These are phyloP conservation scores for Lissonota sp. DNA, from an alignment of 2,888 invertebrate species.

Conservation along the genomic window DNA sequence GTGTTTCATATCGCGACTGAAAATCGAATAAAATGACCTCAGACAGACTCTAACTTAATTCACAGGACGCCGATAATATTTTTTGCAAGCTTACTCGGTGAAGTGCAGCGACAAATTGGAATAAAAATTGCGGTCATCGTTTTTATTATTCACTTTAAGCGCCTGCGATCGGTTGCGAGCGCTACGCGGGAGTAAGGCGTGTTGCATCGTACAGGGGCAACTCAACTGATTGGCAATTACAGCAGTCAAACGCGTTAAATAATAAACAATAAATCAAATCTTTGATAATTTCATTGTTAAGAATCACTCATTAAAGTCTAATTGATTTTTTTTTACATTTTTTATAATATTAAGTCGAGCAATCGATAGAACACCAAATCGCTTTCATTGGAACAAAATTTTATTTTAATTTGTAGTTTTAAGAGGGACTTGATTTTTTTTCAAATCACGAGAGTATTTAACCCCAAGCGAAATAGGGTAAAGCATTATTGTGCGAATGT, in stretches of 20 bases:
- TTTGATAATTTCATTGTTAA: no score
- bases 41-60: not conserved
- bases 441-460: slow-evolving; percentile 20
- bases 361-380: no score
- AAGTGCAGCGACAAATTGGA: not conserved
- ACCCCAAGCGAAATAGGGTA: slow-evolving; percentile 49
- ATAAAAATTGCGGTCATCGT: not conserved
- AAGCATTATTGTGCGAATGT: slow-evolving; percentile 34
- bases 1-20: slow-evolving; percentile 14
- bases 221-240: not conserved
- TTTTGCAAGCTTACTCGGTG: not conserved
- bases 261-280: no score
- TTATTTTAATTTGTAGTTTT: no score
- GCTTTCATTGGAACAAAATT: no score
- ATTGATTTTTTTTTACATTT: no score
- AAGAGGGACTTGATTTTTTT: not conserved
- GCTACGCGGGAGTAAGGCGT: slow-evolving; percentile 27
- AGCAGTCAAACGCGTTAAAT: no score
- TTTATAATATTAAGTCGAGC: no score
- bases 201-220: slow-evolving; percentile 38
- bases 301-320: no score
- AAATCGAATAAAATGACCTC: slow-evolving; percentile 28
- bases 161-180: slow-evolving; percentile 8
- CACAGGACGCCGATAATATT: not conserved
- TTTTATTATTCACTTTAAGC: not conserved